phyloP scores from a whole-genome alignment of 2,797 vertebrate genomes.

The Sphenodon punctatus region DNA sequence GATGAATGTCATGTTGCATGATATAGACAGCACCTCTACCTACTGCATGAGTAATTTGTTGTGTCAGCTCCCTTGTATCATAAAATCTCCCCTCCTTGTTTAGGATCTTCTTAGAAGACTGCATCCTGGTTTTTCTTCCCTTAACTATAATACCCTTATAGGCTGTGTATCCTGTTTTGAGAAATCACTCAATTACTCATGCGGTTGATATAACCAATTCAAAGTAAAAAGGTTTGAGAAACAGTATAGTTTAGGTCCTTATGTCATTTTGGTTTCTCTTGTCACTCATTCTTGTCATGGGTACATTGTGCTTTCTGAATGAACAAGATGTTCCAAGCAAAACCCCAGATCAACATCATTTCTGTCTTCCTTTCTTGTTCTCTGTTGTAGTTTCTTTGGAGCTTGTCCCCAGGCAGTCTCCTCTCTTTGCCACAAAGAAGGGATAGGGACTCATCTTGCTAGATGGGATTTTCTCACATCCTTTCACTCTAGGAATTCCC shows the following conservation, averaged over 20 bases:
- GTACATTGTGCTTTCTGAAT: neutral
- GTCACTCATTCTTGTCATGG: neutral
- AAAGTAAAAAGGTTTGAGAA: neutral
- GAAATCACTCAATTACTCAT: neutral
- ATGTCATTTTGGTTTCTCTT: neutral
- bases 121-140: neutral
- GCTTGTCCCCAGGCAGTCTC: neutral
- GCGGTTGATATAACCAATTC: neutral
- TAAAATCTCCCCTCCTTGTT: conserved; percentile 16
- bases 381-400: neutral
- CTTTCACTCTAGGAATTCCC: neutral
- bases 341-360: neutral
- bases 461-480: conserved; percentile 4
- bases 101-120: neutral
- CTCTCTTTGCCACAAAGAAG: neutral
- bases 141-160: neutral
- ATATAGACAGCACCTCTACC: conserved; percentile 48
- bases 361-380: neutral
- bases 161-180: neutral
- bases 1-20: conserved; percentile 59
- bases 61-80: conserved; percentile 19
- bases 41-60: conserved; percentile 12
- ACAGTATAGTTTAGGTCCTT: neutral
- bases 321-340: neutral
- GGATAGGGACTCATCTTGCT: neutral